A percentile compares a stretch with the other conserved stretches of the same genome.
Conservation (phyloP, 2,797 vertebrate genomes). For the Aeoliscus strigatus region DNA sequence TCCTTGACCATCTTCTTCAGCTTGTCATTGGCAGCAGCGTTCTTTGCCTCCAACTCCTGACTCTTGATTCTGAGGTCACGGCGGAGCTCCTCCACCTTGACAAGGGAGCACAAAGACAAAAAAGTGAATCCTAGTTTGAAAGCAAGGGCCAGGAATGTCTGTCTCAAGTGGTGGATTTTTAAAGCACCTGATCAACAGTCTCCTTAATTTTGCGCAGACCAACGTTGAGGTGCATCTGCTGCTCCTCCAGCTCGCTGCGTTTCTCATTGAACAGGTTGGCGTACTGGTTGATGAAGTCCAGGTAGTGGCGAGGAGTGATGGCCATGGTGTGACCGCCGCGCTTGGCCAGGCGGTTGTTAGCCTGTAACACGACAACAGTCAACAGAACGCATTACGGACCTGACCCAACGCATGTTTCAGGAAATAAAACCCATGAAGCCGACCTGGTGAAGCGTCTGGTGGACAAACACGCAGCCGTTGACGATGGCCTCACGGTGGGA, state of each 20-base stretch:
- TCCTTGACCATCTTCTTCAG: conserved; percentile 99
- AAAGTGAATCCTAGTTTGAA: neutral
- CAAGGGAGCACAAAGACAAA: neutral
- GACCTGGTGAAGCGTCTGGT: conserved; percentile 97
- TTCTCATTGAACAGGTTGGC: conserved; percentile 98
- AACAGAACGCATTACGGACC: neutral
- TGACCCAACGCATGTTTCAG: neutral
- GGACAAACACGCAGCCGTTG: conserved; percentile 97
- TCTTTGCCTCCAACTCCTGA: conserved; percentile 96
- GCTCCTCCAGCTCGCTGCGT: conserved; percentile 95
- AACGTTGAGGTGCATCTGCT: conserved; percentile 99
- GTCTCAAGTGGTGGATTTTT: neutral
- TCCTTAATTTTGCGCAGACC: conserved; percentile 98
- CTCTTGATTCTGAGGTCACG: conserved; percentile 97
- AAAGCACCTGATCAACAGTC: conserved; percentile 91
- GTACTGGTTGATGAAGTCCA: conserved; percentile 99
- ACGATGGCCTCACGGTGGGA: conserved; percentile 95
- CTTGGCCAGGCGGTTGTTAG: conserved; percentile 93
- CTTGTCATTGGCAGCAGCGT: conserved; percentile 97
- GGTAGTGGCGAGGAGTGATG: conserved; percentile 96
- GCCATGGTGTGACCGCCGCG: conserved; percentile 95
- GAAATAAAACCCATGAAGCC: neutral
- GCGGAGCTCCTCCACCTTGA: conserved; percentile 93
- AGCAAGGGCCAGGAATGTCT: no score
- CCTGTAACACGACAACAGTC: conserved; percentile 65